Percentiles rank a stretch among this genome's conserved stretches.
Evolutionary conservation across 2,113 vertebrate genomes (phyloP).

Genomic region (Ranitomeya variabilis): DNA sequence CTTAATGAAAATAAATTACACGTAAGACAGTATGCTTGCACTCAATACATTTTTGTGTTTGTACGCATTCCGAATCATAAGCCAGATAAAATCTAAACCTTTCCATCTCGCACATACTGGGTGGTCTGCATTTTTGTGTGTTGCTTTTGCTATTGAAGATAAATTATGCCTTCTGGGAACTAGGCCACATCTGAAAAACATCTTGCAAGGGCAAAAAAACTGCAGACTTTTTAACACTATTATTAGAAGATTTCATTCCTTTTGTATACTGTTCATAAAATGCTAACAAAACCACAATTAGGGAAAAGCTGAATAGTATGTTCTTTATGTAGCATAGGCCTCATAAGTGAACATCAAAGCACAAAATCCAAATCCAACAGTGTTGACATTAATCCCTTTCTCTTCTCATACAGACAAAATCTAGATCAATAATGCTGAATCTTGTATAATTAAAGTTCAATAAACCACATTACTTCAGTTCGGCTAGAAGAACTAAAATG

Average conservation of each 20-base stretch:
- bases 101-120: not conserved
- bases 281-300: constrained; percentile 5
- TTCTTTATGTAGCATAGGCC: not conserved
- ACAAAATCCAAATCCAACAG: constrained; percentile 30
- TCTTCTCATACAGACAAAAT: constrained; percentile 47
- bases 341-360: constrained; percentile 26
- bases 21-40: not conserved
- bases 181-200: constrained; percentile 37
- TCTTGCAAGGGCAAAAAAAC: constrained; percentile 38
- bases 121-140: constrained; percentile 1
- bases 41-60: not conserved
- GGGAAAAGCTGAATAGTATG: not conserved
- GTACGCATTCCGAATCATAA: not conserved
- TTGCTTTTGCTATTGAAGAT: constrained; percentile 29
- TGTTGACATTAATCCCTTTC: constrained; percentile 48
- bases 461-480: constrained; percentile 21
- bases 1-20: not conserved
- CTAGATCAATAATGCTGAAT: constrained; percentile 50
- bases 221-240: constrained; percentile 38
- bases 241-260: constrained; percentile 1
- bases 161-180: constrained; percentile 38
- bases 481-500: not conserved
- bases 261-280: not conserved
- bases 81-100: not conserved
- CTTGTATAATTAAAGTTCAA: constrained; percentile 53